phyloP scores from a whole-genome alignment of 2,888 invertebrate genomes.

The Lucinisca nassula region DNA sequence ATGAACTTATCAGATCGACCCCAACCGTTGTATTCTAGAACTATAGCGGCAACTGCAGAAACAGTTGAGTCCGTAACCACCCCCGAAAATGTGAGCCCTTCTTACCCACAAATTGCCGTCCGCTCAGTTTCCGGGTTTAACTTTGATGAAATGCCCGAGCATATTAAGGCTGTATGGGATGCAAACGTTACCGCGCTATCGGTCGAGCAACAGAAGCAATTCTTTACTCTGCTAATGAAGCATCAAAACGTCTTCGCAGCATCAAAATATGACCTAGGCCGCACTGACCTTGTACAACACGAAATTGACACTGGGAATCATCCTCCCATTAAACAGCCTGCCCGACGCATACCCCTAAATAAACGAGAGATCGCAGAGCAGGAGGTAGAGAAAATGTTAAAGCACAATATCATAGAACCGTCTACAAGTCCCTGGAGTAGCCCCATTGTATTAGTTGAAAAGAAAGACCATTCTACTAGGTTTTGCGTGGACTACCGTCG shows the following conservation, averaged over 20 bases:
- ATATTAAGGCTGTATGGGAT: slow-evolving; percentile 1
- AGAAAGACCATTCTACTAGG: neutral
- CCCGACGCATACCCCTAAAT: neutral
- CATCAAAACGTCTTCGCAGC: neutral
- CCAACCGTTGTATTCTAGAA: too few species aligned
- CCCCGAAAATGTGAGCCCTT: neutral
- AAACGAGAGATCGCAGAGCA: neutral
- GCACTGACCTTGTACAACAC: neutral
- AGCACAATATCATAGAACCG: neutral
- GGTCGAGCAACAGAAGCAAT: neutral
- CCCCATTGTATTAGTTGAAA: neutral
- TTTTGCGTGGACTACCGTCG: neutral
- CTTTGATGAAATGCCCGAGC: neutral
- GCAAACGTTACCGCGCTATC: neutral
- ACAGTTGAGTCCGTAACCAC: too few species aligned
- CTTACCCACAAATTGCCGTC: neutral
- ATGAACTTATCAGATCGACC: too few species aligned
- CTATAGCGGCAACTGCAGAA: too few species aligned
- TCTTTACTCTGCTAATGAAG: neutral
- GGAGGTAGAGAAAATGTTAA: neutral
- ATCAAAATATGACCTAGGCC: slow-evolving; percentile 7
- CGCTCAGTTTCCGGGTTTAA: neutral
- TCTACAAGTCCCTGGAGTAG: neutral
- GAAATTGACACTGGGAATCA: neutral
- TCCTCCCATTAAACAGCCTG: neutral